Conservation (phyloP, 2,797 vertebrate genomes). For the Typhlichthys subterraneus region DNA sequence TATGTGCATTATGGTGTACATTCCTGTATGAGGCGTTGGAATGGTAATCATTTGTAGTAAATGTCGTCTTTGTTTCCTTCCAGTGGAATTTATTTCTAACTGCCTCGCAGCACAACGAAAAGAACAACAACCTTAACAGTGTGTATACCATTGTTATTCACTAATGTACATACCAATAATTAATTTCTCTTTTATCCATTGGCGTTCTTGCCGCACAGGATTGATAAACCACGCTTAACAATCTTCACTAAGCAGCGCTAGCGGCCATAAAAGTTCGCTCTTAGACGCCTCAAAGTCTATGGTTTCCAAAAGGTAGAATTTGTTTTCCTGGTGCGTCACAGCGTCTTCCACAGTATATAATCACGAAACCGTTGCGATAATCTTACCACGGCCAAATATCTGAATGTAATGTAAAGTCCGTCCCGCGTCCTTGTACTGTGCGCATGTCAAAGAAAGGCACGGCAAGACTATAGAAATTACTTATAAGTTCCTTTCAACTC, state of each 20-base stretch:
- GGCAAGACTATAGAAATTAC: too few species aligned
- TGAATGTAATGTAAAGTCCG: too few species aligned
- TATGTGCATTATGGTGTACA: slow-evolving; percentile 15
- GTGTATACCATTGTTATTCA: slow-evolving; percentile 36
- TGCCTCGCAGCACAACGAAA: slow-evolving; percentile 57
- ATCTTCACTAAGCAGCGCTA: neutral
- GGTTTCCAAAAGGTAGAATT: too few species aligned
- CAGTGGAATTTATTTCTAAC: slow-evolving; percentile 19
- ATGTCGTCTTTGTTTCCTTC: slow-evolving; percentile 35
- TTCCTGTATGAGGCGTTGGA: slow-evolving; percentile 22
- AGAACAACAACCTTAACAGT: slow-evolving; percentile 32
- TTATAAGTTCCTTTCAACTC: neutral
- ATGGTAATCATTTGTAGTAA: slow-evolving; percentile 28
- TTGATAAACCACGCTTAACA: neutral
- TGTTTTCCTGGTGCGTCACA: too few species aligned
- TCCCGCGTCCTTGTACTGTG: too few species aligned
- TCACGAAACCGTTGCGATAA: too few species aligned
- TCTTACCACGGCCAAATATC: too few species aligned
- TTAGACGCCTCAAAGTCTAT: neutral
- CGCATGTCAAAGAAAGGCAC: too few species aligned
- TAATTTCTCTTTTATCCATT: slow-evolving; percentile 36
- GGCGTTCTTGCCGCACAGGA: neutral
- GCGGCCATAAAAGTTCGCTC: neutral
- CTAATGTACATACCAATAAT: slow-evolving; percentile 23
- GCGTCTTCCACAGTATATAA: too few species aligned